Conservation (phyloP, 1,140 invertebrate species). For the Calosoma granatense region DNA sequence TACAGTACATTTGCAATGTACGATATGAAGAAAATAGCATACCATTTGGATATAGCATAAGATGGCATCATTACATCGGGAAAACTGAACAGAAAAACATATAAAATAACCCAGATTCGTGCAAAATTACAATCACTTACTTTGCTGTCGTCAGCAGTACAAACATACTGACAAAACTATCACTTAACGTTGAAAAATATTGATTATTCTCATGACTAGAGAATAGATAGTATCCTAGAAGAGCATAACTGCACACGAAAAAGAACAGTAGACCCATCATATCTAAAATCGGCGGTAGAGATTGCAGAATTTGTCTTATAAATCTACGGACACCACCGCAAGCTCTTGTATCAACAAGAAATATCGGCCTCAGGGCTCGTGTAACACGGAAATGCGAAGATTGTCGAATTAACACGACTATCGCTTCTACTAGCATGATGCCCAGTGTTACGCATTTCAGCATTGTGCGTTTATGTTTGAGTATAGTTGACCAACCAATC, state of each 20-base stretch:
- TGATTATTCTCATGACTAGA: slow-evolving; percentile 57
- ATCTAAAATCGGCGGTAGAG: slow-evolving; percentile 78
- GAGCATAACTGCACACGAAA: slow-evolving; percentile 74
- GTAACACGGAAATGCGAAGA: slow-evolving; percentile 81
- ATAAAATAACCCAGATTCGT: slow-evolving; percentile 11
- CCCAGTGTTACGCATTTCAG: slow-evolving; percentile 69
- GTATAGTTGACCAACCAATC: slow-evolving; percentile 74
- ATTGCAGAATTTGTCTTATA: slow-evolving; percentile 69
- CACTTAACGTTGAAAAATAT: slow-evolving; percentile 67
- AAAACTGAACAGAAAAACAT: slow-evolving; percentile 69
- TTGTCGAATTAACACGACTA: slow-evolving; percentile 71
- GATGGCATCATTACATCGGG: slow-evolving; percentile 92
- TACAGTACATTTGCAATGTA: slow-evolving; percentile 77
- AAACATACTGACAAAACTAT: slow-evolving; percentile 84
- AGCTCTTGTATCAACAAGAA: slow-evolving; percentile 79
- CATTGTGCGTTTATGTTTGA: slow-evolving; percentile 63
- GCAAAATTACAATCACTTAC: slow-evolving; percentile 50
- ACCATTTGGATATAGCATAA: slow-evolving; percentile 68
- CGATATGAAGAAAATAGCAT: slow-evolving; percentile 77
- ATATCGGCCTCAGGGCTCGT: slow-evolving; percentile 77
- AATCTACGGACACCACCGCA: slow-evolving; percentile 64
- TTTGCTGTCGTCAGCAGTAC: slow-evolving; percentile 86
- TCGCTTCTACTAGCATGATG: slow-evolving; percentile 78
- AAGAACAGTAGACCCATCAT: slow-evolving; percentile 79
- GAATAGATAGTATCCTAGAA: slow-evolving; percentile 74